Base-by-base conservation (phyloP, 2,113 vertebrate genomes). In the Upupa epops region DNA sequence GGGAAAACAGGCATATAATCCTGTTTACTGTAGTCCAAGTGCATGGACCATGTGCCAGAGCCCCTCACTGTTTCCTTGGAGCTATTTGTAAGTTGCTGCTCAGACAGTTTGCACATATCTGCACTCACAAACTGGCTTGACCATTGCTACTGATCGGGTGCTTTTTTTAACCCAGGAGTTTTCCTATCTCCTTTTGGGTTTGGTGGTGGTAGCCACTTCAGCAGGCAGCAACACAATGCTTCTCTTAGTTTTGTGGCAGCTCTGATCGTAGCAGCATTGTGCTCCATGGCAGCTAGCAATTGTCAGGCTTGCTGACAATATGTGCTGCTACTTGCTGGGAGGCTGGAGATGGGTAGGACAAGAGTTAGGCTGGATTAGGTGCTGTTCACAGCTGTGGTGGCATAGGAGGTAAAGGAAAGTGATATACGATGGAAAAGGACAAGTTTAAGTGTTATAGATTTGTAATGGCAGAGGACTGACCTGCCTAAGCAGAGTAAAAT, bases 51-150 rank as follows among this genome's bases (percentile, higher is more conserved):
- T 2, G 13, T 3, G 3, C 29, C 75, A 85, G 37, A 87, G 11
- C 36, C 36, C 11, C 32, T 83, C 51, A 28, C 32, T 0, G 0
- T 83, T 86, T 88, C 45, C 66, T 72, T 52, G 71, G 36, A 76
- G 18, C 40, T 79, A 87, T 40, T 10, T 20, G 13, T 26, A 77
- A 77, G 20, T 29, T 71, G 56, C 37, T 90, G 46, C 60, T 93
- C 51, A 48, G 14, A 22, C 36, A 16, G 19, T 61, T 85, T 51
- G 18, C 32, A 4, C 20, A 17, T 51, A 66, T 20, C 40, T 88
- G 17, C 3, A 1, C 25, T 70, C 22, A 29, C 36, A 75, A 63
- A 31, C 11, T 0, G 0, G 49, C 26, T 11, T 11, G 22, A 42
- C 22, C 19, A 20, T 42, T 51, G 69, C 13, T 60, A 45, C 75